Conservation (phyloP, 2,113 vertebrate genomes). For the Halichoerus grypus region DNA sequence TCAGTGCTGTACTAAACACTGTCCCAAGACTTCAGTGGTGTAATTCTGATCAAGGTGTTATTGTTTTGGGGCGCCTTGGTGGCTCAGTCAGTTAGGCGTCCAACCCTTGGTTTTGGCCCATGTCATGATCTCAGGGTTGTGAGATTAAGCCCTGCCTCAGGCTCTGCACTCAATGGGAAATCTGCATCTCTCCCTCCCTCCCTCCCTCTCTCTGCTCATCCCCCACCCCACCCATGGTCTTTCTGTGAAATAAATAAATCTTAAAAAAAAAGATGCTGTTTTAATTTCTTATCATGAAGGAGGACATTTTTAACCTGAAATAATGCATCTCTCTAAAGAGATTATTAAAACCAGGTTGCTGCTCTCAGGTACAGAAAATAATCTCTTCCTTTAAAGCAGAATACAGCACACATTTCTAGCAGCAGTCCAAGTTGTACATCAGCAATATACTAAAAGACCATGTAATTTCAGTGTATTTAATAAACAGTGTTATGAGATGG, state of each 20-base stretch:
- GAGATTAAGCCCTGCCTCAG: not conserved
- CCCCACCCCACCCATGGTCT: not conserved
- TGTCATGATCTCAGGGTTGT: not conserved
- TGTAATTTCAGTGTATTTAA: not conserved
- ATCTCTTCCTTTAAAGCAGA: not conserved
- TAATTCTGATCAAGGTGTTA: not conserved
- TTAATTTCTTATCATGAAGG: not conserved
- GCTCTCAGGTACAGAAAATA: not conserved
- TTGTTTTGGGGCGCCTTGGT: not conserved
- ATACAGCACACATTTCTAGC: not conserved
- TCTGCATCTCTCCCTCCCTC: not conserved
- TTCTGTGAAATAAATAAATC: not conserved
- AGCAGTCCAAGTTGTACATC: not conserved
- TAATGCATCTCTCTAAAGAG: not conserved
- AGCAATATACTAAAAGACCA: not conserved
- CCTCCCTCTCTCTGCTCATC: not conserved
- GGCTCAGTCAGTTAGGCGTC: not conserved
- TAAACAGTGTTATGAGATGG: not conserved
- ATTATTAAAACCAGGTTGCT: not conserved
- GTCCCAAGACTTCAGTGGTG: not conserved
- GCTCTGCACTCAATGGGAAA: not conserved
- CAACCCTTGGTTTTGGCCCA: not conserved
- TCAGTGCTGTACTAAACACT: not conserved
- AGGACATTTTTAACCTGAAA: slow-evolving; percentile 1
- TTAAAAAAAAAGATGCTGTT: not conserved